A percentile compares a stretch with the other conserved stretches of the same genome.
These are phyloP conservation scores for Ornithorhynchus anatinus DNA, from an alignment of 2,113 vertebrate genomes.

Conservation along the genomic window DNA sequence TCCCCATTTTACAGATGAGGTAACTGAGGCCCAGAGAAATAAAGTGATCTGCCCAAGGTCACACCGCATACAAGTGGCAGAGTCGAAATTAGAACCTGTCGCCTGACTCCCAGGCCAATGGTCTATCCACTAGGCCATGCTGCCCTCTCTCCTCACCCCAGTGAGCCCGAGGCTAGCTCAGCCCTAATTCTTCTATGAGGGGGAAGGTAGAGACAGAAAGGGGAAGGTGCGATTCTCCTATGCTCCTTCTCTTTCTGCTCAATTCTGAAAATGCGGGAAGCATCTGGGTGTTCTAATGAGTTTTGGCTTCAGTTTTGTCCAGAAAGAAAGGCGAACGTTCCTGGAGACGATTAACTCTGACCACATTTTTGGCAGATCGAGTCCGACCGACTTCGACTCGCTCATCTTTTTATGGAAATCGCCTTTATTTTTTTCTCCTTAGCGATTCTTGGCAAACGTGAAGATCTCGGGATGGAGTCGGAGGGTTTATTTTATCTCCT, in stretches of 20 bases:
- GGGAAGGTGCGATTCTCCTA: background rate
- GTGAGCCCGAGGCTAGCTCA: no score
- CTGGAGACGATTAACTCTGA: constrained; percentile 16
- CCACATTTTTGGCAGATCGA: constrained; percentile 3
- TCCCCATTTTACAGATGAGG: no score
- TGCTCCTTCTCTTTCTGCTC: background rate
- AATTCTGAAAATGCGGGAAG: constrained; percentile 16
- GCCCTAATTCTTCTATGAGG: no score
- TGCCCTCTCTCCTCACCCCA: no score
- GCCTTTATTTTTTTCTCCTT: no score
- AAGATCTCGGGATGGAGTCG: constrained; percentile 11
- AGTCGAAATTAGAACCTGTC: no score
- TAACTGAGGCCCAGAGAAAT: no score
- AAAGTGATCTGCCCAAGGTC: no score
- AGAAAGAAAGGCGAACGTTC: constrained; percentile 9
- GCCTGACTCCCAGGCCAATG: no score
- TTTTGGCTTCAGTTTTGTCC: constrained; percentile 13
- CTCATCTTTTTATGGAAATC: background rate
- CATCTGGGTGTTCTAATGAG: background rate
- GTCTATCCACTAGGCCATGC: no score
- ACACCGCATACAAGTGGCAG: no score
- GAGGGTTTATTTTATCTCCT: constrained; percentile 33
- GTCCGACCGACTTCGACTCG: background rate
- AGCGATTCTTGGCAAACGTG: constrained; percentile 3
- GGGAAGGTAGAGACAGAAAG: no score